phyloP scores from a whole-genome alignment of 2,113 vertebrate genomes.

The Pampusana beccarii region DNA sequence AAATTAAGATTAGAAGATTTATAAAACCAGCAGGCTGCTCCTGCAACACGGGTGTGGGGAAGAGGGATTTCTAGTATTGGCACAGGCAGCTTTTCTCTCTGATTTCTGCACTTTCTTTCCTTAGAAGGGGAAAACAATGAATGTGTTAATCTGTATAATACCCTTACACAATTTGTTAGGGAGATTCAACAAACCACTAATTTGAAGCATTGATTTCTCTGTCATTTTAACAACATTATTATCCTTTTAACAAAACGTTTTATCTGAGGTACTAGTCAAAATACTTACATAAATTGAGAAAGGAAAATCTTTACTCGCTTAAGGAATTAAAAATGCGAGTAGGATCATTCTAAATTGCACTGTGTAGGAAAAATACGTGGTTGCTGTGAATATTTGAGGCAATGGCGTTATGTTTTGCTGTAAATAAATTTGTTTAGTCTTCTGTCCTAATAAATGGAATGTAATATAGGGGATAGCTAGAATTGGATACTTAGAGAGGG shows the following conservation, averaged over 20 bases:
- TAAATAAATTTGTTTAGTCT: background rate
- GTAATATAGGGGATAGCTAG: background rate
- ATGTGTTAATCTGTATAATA: background rate
- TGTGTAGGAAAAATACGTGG: background rate
- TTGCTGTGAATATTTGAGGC: background rate
- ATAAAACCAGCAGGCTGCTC: background rate
- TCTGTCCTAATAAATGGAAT: background rate
- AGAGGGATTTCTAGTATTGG: background rate
- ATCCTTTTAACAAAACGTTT: background rate
- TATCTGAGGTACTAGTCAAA: background rate
- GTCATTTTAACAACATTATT: background rate
- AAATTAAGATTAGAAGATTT: background rate
- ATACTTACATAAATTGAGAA: background rate
- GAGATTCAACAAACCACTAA: background rate
- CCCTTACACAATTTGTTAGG: background rate
- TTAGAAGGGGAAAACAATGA: background rate
- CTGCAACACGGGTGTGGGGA: background rate
- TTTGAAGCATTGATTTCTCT: background rate
- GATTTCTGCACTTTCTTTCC: background rate
- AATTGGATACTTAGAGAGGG: background rate
- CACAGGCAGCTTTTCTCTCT: background rate
- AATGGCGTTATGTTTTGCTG: background rate
- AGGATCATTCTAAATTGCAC: background rate
- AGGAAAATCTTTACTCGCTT: background rate
- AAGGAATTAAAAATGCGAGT: background rate